Evolutionary conservation across 2,888 invertebrate species (phyloP), one percentile per base, ranked within the genome.

Genomic region (Callyntrura guangdongensis): DNA sequence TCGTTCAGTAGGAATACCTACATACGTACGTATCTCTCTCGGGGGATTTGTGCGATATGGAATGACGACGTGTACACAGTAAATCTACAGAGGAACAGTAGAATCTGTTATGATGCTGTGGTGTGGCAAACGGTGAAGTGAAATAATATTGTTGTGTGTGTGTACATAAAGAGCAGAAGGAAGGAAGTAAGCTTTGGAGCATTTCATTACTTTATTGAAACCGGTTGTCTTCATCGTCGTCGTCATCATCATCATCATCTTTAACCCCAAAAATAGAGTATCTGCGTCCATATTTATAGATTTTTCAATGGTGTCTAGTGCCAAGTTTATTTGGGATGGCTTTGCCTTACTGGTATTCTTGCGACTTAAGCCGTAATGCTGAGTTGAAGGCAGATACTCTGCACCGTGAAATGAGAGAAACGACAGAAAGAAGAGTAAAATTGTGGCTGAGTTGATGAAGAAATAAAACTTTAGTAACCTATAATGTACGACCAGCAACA

Each of bases 281-380:
- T 89, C 86, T 47, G 84, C 92, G 90, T 92, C 92, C 92, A 92
- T 92, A 92, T 92, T 92, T 92, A 36, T 36, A 92, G 92, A 89
- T 92, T 81, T 74, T 90, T 82, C 67, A 45, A 67, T 90, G 74
- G 87, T 83, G 74, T 86, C 79, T 25, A 72, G 88, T 92, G 92
- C 92, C 92, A 92, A 92, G 88, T 89, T 92, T 91, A 86, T 90
- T 90, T 90, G 59, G 81, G 69, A 90, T 90, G 86, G 86, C 36
- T 36, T 86, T 79, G 81, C 86, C 77, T 61, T 67, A 20, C 79
- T 89, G 83, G 83, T 89, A 83, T 89, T 61, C 67, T 49, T 64
- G 36, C 47, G n/a, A 59, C 82, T 64, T 36, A 64, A 61, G 12
- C 47, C 25, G 56, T 59, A 45, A 56, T 79, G 25, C 4, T 27